phyloP scores from a whole-genome alignment of 2,888 invertebrate genomes.

The Boloria selene region DNA sequence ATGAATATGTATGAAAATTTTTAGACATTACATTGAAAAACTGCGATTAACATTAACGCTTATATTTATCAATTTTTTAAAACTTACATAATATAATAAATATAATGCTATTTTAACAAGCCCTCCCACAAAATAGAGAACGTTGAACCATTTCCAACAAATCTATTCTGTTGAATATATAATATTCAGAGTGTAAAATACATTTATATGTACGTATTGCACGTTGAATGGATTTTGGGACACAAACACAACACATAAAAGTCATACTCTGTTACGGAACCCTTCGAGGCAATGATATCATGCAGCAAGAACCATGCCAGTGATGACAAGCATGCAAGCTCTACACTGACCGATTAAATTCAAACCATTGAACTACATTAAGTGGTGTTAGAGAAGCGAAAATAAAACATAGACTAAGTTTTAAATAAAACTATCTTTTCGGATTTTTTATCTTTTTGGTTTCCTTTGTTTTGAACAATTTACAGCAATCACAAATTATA shows the following conservation, averaged over 20 bases:
- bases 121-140: neutral
- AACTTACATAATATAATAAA: too few species aligned
- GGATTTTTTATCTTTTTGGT: too few species aligned
- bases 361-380: slow-evolving; percentile 34
- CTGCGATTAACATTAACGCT: neutral
- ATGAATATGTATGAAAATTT: neutral
- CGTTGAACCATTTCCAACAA: neutral
- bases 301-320: slow-evolving; percentile 63
- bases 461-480: too few species aligned
- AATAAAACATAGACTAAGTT: slow-evolving; percentile 17
- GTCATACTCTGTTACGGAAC: slow-evolving; percentile 26
- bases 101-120: too few species aligned
- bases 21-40: neutral
- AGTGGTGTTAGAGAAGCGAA: slow-evolving; percentile 12
- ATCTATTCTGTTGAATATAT: slow-evolving; percentile 11
- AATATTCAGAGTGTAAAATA: slow-evolving; percentile 1
- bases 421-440: too few species aligned
- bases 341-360: slow-evolving; percentile 59
- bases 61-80: neutral
- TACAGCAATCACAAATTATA: too few species aligned
- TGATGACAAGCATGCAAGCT: slow-evolving; percentile 59
- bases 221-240: slow-evolving; percentile 26
- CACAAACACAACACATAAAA: slow-evolving; percentile 27
- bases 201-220: slow-evolving; percentile 17
- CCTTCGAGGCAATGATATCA: slow-evolving; percentile 46